Conservation (phyloP, 2,888 invertebrate genomes). For the Hydroisotoma schaefferi region DNA sequence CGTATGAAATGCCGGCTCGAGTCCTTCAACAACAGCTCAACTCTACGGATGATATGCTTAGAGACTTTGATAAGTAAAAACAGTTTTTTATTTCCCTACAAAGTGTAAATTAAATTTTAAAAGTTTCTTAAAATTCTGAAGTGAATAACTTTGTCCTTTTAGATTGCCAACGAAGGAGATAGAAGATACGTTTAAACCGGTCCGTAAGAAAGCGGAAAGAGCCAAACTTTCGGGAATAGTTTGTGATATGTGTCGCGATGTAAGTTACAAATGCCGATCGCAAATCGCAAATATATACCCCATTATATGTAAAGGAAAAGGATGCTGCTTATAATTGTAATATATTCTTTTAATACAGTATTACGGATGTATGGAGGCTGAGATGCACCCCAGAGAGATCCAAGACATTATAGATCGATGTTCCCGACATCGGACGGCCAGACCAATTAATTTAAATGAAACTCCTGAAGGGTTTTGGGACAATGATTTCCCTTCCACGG, state of each 20-base stretch:
- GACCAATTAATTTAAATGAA: slow-evolving; percentile 1
- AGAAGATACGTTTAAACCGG: slow-evolving; percentile 8
- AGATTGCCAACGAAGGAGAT: no score
- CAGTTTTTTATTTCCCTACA: no score
- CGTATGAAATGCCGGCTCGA: no score
- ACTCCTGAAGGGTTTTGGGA: slow-evolving; percentile 16
- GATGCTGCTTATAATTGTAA: no score
- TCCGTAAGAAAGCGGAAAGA: slow-evolving; percentile 15
- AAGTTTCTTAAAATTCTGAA: no score
- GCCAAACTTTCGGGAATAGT: slow-evolving; percentile 11
- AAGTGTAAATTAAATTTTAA: no score
- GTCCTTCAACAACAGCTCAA: no score
- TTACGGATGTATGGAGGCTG: not conserved
- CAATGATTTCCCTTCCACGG: slow-evolving; percentile 10
- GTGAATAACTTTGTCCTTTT: no score
- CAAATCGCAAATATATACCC: not conserved
- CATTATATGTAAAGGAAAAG: no score
- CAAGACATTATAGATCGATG: slow-evolving; percentile 10
- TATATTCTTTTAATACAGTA: not conserved
- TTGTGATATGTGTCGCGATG: slow-evolving; percentile 15
- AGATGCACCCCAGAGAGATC: not conserved
- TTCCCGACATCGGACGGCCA: slow-evolving; percentile 12
- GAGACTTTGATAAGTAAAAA: slow-evolving; percentile 12
- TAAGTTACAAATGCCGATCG: not conserved
- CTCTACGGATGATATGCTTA: slow-evolving; percentile 8